Percentiles rank a stretch among this genome's conserved stretches.
These are phyloP conservation scores for Acinonyx jubatus DNA, from an alignment of 2,113 vertebrate genomes.

Conservation along the genomic window DNA sequence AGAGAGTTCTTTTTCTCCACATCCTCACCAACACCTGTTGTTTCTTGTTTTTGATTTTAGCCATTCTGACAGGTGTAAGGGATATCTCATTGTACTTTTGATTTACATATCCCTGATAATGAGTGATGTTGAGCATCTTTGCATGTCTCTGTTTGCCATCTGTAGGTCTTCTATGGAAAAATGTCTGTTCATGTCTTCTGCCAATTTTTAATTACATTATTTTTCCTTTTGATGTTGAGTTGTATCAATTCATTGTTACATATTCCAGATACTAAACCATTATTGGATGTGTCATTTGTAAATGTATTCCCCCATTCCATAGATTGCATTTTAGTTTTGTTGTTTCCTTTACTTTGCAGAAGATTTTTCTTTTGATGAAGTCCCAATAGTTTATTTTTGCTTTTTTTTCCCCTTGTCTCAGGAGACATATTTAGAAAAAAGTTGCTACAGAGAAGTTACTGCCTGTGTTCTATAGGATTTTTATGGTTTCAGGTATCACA, in stretches of 20 bases:
- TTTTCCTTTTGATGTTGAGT: neutral
- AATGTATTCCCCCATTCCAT: neutral
- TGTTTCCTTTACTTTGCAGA: neutral
- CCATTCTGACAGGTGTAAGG: no score
- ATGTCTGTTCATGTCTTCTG: no score
- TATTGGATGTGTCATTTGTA: neutral
- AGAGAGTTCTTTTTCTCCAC: no score
- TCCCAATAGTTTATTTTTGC: neutral
- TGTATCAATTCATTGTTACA: neutral
- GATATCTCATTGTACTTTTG: no score
- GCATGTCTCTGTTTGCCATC: no score
- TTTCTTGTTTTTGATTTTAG: no score
- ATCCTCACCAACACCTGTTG: no score
- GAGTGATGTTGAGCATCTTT: no score
- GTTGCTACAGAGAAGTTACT: neutral
- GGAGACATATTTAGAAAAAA: neutral
- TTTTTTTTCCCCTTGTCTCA: neutral
- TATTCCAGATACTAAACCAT: neutral
- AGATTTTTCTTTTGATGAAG: neutral
- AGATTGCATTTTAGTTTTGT: neutral
- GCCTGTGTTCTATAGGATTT: neutral
- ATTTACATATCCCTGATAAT: no score
- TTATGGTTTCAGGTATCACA: neutral
- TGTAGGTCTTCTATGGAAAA: no score
- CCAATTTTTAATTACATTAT: no score